phyloP scores from a whole-genome alignment of 23 tunicate species.

The Trididemnum clinides region DNA sequence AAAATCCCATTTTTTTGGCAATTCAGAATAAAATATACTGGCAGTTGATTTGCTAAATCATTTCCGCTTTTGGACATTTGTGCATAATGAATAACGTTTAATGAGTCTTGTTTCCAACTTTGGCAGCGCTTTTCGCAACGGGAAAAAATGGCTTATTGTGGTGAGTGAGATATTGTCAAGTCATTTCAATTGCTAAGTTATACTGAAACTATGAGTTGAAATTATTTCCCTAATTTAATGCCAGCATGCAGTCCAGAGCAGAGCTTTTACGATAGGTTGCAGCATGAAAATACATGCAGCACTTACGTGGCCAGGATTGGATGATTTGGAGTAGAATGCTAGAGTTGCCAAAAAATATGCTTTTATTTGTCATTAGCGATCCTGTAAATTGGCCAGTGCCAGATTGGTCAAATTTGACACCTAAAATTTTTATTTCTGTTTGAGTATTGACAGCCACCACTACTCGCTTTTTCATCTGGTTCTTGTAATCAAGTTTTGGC shows the following conservation, averaged over 20 bases:
- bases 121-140: background rate
- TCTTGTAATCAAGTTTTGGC: background rate
- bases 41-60: background rate
- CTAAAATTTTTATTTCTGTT: background rate
- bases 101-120: background rate
- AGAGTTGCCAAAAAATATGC: background rate
- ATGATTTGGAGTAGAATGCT: background rate
- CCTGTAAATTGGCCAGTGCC: background rate
- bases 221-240: background rate
- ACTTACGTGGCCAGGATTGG: background rate
- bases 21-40: background rate
- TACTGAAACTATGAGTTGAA: background rate
- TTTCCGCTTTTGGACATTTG: background rate
- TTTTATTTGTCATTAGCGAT: background rate
- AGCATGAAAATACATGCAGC: background rate
- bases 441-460: background rate
- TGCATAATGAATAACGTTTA: background rate
- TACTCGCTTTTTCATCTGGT: background rate
- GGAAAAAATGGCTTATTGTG: background rate
- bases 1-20: background rate
- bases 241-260: background rate
- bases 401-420: background rate
- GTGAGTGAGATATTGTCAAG: too few relatives aligned
- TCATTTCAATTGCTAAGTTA: background rate
- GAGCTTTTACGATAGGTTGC: background rate